phyloP scores from a whole-genome alignment of 1,140 invertebrate genomes.

The Mercenaria mercenaria region DNA sequence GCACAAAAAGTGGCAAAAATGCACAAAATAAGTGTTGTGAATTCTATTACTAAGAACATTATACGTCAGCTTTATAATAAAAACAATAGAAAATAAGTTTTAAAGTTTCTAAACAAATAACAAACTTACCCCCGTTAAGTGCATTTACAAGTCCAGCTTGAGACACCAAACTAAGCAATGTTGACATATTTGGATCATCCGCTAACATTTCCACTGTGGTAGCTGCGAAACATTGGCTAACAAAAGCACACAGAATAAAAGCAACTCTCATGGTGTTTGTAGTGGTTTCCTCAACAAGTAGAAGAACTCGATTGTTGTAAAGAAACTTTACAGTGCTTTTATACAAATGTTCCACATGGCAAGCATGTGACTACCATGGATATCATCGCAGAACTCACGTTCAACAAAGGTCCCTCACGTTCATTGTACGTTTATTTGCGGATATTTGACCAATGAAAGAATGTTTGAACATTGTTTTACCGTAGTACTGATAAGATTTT shows the following conservation, averaged over 20 bases:
- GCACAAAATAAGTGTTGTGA: too few species aligned
- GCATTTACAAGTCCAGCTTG: slow-evolving; percentile 30
- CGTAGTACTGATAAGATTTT: too few species aligned
- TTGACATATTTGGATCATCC: slow-evolving; percentile 6
- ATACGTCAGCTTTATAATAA: too few species aligned
- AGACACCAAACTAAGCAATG: slow-evolving; percentile 3
- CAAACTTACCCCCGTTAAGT: slow-evolving; percentile 19
- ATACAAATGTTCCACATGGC: neutral
- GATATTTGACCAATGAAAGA: neutral
- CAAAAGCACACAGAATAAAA: neutral
- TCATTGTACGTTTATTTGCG: neutral
- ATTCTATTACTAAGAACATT: too few species aligned
- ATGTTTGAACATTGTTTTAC: neutral
- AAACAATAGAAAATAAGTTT: too few species aligned
- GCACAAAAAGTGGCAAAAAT: too few species aligned
- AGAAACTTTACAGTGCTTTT: neutral
- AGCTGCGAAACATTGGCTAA: slow-evolving; percentile 28
- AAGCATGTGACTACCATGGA: neutral
- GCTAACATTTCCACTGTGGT: slow-evolving; percentile 21
- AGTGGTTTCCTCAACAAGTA: neutral
- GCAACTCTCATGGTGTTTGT: neutral
- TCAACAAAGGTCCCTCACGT: neutral
- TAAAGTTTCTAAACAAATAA: too few species aligned
- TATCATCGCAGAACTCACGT: neutral
- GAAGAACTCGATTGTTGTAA: neutral